Evolutionary conservation across 1,140 invertebrate genomes (phyloP), one percentile per base, ranked within the genome.

Genomic region (Rhizoglyphus robini): DNA sequence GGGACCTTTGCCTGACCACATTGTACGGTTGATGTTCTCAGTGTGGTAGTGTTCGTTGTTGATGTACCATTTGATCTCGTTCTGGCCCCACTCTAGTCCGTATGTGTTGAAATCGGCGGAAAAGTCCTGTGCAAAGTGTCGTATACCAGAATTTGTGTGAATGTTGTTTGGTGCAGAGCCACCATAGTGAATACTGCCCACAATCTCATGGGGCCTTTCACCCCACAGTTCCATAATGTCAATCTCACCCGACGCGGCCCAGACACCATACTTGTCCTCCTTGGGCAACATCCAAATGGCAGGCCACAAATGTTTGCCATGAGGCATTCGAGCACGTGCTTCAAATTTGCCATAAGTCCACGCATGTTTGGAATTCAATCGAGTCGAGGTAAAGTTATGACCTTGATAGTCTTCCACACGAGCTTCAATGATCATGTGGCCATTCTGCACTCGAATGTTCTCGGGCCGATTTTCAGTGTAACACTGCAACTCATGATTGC

Each of bases 91-190:
- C n/a, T n/a, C n/a, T 32, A 75, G 72, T 29, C 67, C 65, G 36
- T 70, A 66, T 58, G 71, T 67, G 61, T 71, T 69, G 73, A 74
- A 76, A 48, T 73, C 69, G 3, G 75, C 48, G 11, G 30, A 68
- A 65, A 71, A 76, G 23, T 67, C 71, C 58, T 76, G 74, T 18
- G 8, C 18, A 27, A 49, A 58, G 11, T 60, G 13, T 4, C 18
- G 13, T 49, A 54, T 18, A 15, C 47, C 67, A 49, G 31, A 29
- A 18, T 41, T 36, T 1, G 13, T 13, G 20, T 20, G 31, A 25
- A 46, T 63, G 18, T 63, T 63, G 32, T 63, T 60, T 2, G 61
- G 61, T 23, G 48, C 18, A 15, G 15, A 25, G 8, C 61, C 61
- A 30, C 61, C 61, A 34, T 47, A 63, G 32, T 63, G 61, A 31